Conservation (phyloP, 2,113 vertebrate species). For the Chlorodrepanis virens region DNA sequence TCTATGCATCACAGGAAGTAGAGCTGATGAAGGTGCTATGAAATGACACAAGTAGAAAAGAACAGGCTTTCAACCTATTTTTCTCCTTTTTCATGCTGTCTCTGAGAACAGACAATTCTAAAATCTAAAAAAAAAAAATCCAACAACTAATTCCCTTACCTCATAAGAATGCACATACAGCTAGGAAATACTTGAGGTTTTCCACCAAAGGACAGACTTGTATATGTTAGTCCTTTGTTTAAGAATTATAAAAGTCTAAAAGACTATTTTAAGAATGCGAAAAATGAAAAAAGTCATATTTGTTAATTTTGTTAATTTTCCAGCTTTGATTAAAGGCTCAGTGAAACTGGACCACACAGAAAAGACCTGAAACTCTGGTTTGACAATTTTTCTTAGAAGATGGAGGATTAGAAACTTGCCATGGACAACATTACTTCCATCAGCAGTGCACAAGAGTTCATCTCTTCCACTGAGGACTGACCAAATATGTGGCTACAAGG, state of each 20-base stretch:
- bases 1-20: background rate
- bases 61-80: background rate
- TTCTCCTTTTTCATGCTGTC: background rate
- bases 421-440: background rate
- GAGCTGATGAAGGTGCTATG: background rate
- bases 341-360: background rate
- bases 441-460: background rate
- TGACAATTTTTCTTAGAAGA: background rate
- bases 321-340: background rate
- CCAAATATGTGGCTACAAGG: accelerated
- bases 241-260: background rate
- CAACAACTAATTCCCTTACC: background rate
- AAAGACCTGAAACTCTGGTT: background rate
- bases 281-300: background rate
- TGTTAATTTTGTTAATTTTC: background rate
- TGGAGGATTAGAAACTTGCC: accelerated
- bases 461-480: background rate
- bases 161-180: background rate
- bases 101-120: background rate
- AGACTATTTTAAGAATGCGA: background rate
- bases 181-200: background rate
- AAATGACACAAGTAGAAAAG: background rate
- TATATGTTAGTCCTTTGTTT: background rate
- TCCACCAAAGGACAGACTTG: background rate
- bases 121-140: background rate